Percentiles rank a stretch among this genome's conserved stretches.
These are phyloP conservation scores for Neomonachus schauinslandi DNA, from an alignment of 2,113 vertebrate species.

Conservation along the genomic window DNA sequence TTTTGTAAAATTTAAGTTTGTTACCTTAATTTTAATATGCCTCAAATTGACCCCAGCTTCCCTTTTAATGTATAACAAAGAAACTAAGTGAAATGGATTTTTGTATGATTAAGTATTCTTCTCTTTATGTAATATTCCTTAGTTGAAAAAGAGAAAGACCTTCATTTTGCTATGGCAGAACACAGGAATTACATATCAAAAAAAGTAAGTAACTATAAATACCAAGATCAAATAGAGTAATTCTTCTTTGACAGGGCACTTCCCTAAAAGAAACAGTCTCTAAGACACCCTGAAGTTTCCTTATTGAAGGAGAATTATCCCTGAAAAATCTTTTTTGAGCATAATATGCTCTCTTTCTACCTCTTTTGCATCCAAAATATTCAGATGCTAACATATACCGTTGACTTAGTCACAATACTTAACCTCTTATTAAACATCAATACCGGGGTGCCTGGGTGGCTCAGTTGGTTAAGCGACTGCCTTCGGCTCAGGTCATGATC, in stretches of 20 bases:
- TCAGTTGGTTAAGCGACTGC: too few relatives aligned
- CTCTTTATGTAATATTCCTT: neutral
- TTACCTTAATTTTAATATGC: constrained; percentile 11
- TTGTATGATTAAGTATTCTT: neutral
- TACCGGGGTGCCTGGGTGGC: too few relatives aligned
- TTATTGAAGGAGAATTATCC: neutral
- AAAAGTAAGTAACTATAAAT: neutral
- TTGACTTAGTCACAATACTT: neutral
- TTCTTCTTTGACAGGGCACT: neutral
- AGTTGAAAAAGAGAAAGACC: neutral
- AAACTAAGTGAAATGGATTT: neutral
- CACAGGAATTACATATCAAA: neutral
- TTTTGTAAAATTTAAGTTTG: neutral
- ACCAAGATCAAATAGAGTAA: neutral
- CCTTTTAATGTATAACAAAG: neutral
- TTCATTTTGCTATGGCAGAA: neutral
- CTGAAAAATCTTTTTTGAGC: neutral
- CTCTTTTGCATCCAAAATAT: neutral
- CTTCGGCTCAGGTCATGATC: too few relatives aligned
- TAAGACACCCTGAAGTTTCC: neutral
- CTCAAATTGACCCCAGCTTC: neutral
- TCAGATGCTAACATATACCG: neutral
- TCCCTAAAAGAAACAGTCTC: neutral
- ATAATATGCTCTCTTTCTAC: neutral
- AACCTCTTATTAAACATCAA: neutral